Base-by-base conservation (phyloP, 2,888 invertebrate species). In the Aromia moschata region DNA sequence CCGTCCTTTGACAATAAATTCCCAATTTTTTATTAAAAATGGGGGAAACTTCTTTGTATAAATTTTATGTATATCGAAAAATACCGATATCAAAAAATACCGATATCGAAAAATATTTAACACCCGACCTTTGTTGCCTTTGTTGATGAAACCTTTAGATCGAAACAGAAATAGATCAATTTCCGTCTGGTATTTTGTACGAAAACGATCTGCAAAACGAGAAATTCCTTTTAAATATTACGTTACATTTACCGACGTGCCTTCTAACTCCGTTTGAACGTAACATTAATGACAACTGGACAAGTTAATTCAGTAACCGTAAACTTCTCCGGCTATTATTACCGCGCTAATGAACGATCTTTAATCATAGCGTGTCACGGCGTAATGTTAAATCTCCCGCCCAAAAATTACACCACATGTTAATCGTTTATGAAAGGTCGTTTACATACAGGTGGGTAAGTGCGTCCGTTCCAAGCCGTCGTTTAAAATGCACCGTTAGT, bases 381-480 rank as follows among this genome's bases (percentile, higher is more conserved):
- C 25, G 18, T 14, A 18, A n/a, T 25, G 25, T 43, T 57, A 41
- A 49, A 58, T 33, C 56, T 68, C 68, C 68, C 68, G 68, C 68
- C 66, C 65, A 68, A 62, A 55, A 62, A 56, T 58, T 58, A 65
- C 65, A 20, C 64, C 65, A 60, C 65, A 58, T 30, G 58, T 49
- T 62, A 62, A 58, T 65, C 55, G 58, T 60, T 41, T 60, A 40
- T 46, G 38, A 16, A 38, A 31, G 30, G 47, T 18, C 38, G 46
- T 17, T 25, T 47, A 56, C 46, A 56, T 43, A 36, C 36, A 36
- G 46, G 17, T 43, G 43, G 25, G 9, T 43, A 12, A 11, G 5
- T 43, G 12, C 11, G 14, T 40, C 15, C 11, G 12, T n/a, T n/a
- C n/a, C n/a, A n/a, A n/a, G 43, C 12, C 10, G 12, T 25, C 25